These are phyloP conservation scores for Ascaphus truei DNA, from an alignment of 2,113 vertebrate species.

Conservation along the genomic window DNA sequence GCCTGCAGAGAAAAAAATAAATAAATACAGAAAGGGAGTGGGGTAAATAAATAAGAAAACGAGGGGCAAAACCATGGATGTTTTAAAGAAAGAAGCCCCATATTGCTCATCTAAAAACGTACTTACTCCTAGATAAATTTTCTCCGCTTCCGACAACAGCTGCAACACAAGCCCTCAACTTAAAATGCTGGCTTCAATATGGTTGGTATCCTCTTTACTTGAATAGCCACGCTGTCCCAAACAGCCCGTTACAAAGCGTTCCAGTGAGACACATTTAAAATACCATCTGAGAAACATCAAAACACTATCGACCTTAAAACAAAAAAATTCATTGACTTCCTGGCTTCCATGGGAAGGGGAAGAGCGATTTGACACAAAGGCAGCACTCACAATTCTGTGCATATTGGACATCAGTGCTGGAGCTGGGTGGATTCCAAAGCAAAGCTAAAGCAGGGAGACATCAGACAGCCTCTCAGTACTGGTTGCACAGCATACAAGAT, in stretches of 20 bases:
- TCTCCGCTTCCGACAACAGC: not conserved
- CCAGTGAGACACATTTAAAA: fast-evolving
- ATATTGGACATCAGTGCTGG: conserved; percentile 67
- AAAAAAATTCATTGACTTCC: not conserved
- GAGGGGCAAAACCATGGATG: conserved; percentile 6
- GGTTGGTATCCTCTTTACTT: not conserved
- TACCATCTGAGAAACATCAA: conserved; percentile 36
- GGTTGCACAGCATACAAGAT: conserved; percentile 80
- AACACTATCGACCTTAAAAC: conserved; percentile 6
- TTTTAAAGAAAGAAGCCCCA: conserved; percentile 21
- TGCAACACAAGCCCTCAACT: not conserved
- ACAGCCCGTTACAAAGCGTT: not conserved
- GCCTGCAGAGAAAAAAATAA: conserved; percentile 7
- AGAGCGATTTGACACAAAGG: conserved; percentile 41
- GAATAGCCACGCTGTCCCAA: fast-evolving
- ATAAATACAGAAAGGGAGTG: not conserved
- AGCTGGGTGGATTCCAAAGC: conserved; percentile 75
- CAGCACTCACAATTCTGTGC: conserved; percentile 87
- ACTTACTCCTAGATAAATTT: conserved; percentile 31
- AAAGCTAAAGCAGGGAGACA: conserved; percentile 67
- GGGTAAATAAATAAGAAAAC: conserved; percentile 17
- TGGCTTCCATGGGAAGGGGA: conserved; percentile 33
- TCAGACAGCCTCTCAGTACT: conserved; percentile 63
- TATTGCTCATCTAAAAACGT: too few species aligned
- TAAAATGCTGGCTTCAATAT: not conserved